phyloP scores from a whole-genome alignment of 2,888 invertebrate genomes.

The Cotesia congregata region DNA sequence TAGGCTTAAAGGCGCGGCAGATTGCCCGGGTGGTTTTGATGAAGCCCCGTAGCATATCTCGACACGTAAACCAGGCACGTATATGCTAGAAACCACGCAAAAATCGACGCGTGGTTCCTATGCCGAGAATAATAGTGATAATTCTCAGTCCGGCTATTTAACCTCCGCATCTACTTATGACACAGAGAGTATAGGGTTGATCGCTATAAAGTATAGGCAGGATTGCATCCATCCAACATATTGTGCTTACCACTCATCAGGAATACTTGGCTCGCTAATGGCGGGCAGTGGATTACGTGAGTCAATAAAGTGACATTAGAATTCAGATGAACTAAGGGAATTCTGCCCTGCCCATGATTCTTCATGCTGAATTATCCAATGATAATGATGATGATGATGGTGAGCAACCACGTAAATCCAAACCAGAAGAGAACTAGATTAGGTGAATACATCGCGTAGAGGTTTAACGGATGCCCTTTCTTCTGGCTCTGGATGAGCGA shows the following conservation, averaged over 20 bases:
- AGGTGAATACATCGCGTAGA: conserved; percentile 53
- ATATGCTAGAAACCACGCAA: conserved; percentile 27
- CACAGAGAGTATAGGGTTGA: conserved; percentile 4
- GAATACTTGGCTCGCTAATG: conserved; percentile 15
- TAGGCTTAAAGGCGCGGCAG: conserved; percentile 14
- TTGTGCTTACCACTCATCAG: not conserved
- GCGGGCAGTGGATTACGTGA: not conserved
- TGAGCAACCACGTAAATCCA: conserved; percentile 31
- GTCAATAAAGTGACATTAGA: not conserved
- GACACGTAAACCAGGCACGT: conserved; percentile 14
- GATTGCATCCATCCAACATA: too few species aligned
- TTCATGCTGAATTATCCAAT: not conserved
- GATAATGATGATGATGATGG: conserved; percentile 27
- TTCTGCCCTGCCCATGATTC: too few species aligned
- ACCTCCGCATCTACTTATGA: conserved; percentile 45
- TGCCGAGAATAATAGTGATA: not conserved
- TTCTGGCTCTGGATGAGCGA: conserved; percentile 32
- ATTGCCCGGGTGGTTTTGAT: conserved; percentile 20
- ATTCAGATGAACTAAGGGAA: conserved; percentile 14
- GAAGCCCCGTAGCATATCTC: not conserved
- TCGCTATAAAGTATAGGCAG: not conserved
- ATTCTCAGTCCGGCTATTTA: conserved; percentile 41
- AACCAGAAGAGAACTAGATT: conserved; percentile 57
- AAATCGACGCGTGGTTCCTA: conserved; percentile 31
- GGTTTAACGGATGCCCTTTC: conserved; percentile 35